Evolutionary conservation across 2,113 vertebrate species (phyloP), one percentile per base, ranked within the genome.

Genomic region (Elephas maximus): DNA sequence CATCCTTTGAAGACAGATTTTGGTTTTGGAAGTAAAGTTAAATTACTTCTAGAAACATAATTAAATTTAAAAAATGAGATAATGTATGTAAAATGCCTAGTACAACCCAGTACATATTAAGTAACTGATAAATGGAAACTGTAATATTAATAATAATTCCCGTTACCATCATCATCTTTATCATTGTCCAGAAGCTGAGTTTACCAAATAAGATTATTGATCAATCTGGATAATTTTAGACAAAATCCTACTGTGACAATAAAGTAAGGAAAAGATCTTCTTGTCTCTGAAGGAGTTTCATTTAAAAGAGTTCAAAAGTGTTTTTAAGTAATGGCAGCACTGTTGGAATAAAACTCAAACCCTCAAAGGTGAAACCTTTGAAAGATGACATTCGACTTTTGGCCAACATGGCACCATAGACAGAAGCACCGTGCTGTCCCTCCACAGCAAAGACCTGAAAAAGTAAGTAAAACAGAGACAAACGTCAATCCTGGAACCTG

Each of bases 21-120:
- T 96, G 41, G 65, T 83, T 94, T 97, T 44, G 37, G 63, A 94
- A 92, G 78, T 91, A 80, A 17, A 84, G 82, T 41, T 85, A 91
- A 48, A 60, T 95, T 86, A 62, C 48, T 92, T 95, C 91, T 90
- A 93, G 84, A 79, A 91, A 73, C 23, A 78, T 60, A 71, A 37
- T 83, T 83, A 87, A 63, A 7, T 83, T 90, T 44, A 82, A 71
- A 89, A 90, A 94, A 63, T 85, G 63, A 92, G 57, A 57, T 92
- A 24, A 78, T 94, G 0, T 95, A 8, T 92, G 24, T 69, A 53
- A 81, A 90, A 26, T 93, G 17, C 51, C 44, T 84, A n/a, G 15
- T 85, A 81, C 17, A 94, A 51, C 23, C 21, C 6, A 80, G 6
- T 57, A 28, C 5, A 84, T n/a, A 85, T 60, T 76, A 60, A 82